phyloP scores from a whole-genome alignment of 2,888 invertebrate genomes.

The Ceramica pisi region DNA sequence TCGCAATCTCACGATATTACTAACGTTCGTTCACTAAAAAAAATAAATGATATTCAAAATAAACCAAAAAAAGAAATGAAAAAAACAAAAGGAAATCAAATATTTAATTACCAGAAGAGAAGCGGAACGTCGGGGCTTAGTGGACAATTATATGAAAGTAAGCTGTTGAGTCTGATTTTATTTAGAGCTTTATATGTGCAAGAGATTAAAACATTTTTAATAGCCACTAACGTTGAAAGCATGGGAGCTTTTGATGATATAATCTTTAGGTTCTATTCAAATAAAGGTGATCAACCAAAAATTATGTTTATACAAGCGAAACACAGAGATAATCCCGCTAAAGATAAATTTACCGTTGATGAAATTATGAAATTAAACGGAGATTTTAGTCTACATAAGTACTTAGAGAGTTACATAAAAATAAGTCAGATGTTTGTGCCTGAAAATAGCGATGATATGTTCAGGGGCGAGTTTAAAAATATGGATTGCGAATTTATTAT shows the following conservation, averaged over 20 bases:
- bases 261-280: conserved; percentile 56
- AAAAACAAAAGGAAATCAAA: conserved; percentile 4
- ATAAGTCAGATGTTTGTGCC: conserved; percentile 42
- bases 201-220: conserved; percentile 43
- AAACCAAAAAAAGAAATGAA: conserved; percentile 4
- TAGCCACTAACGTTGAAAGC: conserved; percentile 55
- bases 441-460: conserved; percentile 47
- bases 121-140: conserved; percentile 60
- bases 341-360: conserved; percentile 49
- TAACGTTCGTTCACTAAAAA: background rate
- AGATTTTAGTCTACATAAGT: conserved; percentile 56
- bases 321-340: conserved; percentile 53
- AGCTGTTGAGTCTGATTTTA: conserved; percentile 61
- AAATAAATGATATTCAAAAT: background rate
- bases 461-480: conserved; percentile 37
- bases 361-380: conserved; percentile 48
- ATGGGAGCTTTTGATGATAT: conserved; percentile 68
- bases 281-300: conserved; percentile 33
- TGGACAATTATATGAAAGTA: conserved; percentile 67
- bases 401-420: conserved; percentile 57
- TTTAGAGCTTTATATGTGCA: conserved; percentile 50
- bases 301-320: conserved; percentile 65
- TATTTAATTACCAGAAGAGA: conserved; percentile 46
- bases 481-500: conserved; percentile 58
- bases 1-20: background rate